Percentiles rank a stretch among this genome's conserved stretches.
Conservation (phyloP, 2,797 vertebrate genomes). For the Masticophis lateralis region DNA sequence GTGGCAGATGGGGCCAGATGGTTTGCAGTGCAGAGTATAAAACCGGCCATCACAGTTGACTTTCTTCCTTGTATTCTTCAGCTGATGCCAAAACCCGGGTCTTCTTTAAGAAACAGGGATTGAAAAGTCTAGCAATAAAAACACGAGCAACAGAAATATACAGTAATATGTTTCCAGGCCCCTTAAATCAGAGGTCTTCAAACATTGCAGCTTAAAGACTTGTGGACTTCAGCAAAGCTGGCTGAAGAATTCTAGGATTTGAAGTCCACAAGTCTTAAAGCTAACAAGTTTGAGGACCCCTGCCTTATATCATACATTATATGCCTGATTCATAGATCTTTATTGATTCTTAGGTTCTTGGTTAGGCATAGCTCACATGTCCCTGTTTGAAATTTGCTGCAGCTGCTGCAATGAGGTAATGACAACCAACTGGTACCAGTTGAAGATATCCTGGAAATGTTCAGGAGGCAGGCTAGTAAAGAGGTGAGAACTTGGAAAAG, state of each 20-base stretch:
- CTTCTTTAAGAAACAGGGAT: background rate
- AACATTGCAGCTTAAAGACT: too few relatives aligned
- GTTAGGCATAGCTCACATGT: background rate
- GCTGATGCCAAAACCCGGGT: background rate
- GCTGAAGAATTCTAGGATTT: too few relatives aligned
- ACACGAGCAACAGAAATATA: background rate
- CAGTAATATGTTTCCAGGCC: background rate
- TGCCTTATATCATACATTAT: background rate
- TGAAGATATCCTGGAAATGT: background rate
- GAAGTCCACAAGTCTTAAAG: too few relatives aligned
- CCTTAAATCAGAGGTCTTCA: background rate
- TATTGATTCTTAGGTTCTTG: background rate
- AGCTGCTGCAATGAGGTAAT: background rate
- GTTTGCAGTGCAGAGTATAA: background rate
- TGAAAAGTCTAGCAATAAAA: background rate
- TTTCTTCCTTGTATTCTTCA: slow-evolving; percentile 18
- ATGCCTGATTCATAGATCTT: background rate
- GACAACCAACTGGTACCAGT: background rate
- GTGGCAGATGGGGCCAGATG: slow-evolving; percentile 29
- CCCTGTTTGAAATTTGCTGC: background rate
- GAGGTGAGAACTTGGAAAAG: background rate
- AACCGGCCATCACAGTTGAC: background rate
- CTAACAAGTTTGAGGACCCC: too few relatives aligned
- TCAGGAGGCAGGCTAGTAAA: background rate
- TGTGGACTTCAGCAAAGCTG: too few relatives aligned